Base-by-base conservation (phyloP, 1,140 invertebrate genomes). In the Calephelis nemesis region DNA sequence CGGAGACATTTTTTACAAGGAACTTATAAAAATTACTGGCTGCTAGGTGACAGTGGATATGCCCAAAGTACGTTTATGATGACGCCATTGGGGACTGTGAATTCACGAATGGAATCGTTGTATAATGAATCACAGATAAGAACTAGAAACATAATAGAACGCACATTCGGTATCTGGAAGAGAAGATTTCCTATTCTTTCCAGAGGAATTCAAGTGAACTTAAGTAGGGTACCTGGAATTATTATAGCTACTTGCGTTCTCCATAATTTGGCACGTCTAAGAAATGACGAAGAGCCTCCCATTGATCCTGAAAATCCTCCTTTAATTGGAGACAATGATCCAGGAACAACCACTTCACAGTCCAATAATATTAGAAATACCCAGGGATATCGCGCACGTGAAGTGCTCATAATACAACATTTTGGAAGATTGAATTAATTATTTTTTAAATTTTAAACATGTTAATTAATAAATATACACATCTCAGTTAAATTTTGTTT, bases 151-250 rank as follows among this genome's bases (percentile, higher is more conserved):
- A 65, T 65, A 0, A 47, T 76, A 12, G 67, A 73, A 52, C 58
- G 69, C 40, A 62, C 68, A 47, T 74, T 74, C 70, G 70, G 69
- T 7, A 40, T 52, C 11, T 75, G 71, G 74, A 75, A 73, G 49
- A 65, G 66, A 47, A 68, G 67, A 49, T 76, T 74, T 65, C 70
- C 72, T 62, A 50, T 47, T 6, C 39, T 72, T 4, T 54, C 65
- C 12, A 54, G 60, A 48, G 60, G 50, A 1, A 50, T 65, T 49
- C 47, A 49, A 39, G 30, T 65, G 7, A 15, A 65, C 47, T n/a
- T 65, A 30, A 47, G 48, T 49, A 65, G 63, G 30, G 39, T 65
- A 49, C 47, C 63, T 19, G 63, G 15, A 6, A 63, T 19, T 47
- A 63, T 63, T 30, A 13, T 63, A 63, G 62, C 62, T 63, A 63